phyloP scores from a whole-genome alignment of 2,797 vertebrate species.

The Rhyacichthys aspro region DNA sequence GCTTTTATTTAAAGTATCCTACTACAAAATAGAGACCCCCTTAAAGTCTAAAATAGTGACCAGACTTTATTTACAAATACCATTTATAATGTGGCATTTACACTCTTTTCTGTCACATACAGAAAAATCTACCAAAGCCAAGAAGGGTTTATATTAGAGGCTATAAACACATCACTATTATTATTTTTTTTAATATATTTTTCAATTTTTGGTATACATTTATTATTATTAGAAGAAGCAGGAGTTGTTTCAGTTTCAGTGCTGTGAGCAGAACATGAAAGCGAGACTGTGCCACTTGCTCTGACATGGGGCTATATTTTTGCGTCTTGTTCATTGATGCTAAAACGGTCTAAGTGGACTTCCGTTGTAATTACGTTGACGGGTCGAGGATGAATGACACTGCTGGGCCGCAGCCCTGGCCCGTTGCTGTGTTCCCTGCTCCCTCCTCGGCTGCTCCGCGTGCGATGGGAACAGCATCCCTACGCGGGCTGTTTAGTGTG shows the following conservation, averaged over 20 bases:
- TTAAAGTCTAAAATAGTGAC: too few relatives aligned
- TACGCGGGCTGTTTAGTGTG: slow-evolving; percentile 53
- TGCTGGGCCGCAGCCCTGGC: slow-evolving; percentile 31
- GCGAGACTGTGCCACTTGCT: slow-evolving; percentile 10
- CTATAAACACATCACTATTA: too few relatives aligned
- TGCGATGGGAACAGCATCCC: slow-evolving; percentile 46
- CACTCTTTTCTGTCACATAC: too few relatives aligned
- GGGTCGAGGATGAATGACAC: slow-evolving; percentile 29
- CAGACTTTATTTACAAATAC: not conserved
- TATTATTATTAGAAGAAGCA: too few relatives aligned
- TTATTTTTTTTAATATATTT: too few relatives aligned
- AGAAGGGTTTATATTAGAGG: too few relatives aligned
- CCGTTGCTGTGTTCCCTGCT: not conserved
- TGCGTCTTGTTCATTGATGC: slow-evolving; percentile 33
- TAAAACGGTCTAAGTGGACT: slow-evolving; percentile 46
- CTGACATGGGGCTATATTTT: slow-evolving; percentile 1
- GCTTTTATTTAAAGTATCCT: too few relatives aligned
- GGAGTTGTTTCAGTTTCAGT: too few relatives aligned
- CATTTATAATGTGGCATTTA: too few relatives aligned
- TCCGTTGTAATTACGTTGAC: slow-evolving; percentile 61
- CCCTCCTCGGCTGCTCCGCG: slow-evolving; percentile 33
- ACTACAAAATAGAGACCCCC: too few relatives aligned
- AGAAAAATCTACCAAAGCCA: too few relatives aligned
- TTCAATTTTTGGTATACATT: too few relatives aligned
- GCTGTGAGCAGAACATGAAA: not conserved